Base-by-base conservation (phyloP, 2,797 vertebrate species). In the Capromys pilorides region DNA sequence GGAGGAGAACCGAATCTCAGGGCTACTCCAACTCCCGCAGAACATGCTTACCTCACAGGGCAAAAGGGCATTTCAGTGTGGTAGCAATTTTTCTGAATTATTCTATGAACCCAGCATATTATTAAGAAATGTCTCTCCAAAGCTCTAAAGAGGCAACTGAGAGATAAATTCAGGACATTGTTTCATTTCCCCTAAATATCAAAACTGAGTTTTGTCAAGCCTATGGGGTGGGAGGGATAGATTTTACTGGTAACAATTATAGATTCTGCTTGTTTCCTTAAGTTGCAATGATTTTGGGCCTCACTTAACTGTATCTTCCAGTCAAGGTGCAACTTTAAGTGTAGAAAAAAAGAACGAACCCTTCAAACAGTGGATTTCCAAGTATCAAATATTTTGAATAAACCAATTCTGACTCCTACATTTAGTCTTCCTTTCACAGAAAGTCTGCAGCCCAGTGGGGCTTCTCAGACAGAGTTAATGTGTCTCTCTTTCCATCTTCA, bases 401-500 rank as follows among this genome's bases (percentile, higher is more conserved):
- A 90, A 73, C 31, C 64, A 51, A 64, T 79, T 83, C 83, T 88
- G 62, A 88, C 86, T 86, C 14, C 57, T 80, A 6, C 77, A 75
- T 41, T 81, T 96, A 86, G 88, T 80, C 57, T 90, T 82, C 87
- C 64, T 73, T 91, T 89, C 31, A 75, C 88, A 4, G 78, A 54
- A 88, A 88, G 7, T 78, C 84, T 94, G 33, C 54, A 51, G 22
- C 67, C 57, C 93, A 93, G 87, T 82, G 85, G 45, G 84, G 87
- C 91, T 81, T 83, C 73, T 92, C 73, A 93, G 92, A 64, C 84
- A 77, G 85, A 94, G 45, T 96, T 81, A 75, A 88, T 73, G 28
- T 88, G 33, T 92, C 93, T n/a, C 69, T 64, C 73, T 94, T 95
- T 96, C 85, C 90, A 94, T 66, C 41, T 41, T 95, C 61, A 92